These are phyloP conservation scores for Myiopsitta monachus DNA, from an alignment of 2,113 vertebrate species.

Conservation along the genomic window DNA sequence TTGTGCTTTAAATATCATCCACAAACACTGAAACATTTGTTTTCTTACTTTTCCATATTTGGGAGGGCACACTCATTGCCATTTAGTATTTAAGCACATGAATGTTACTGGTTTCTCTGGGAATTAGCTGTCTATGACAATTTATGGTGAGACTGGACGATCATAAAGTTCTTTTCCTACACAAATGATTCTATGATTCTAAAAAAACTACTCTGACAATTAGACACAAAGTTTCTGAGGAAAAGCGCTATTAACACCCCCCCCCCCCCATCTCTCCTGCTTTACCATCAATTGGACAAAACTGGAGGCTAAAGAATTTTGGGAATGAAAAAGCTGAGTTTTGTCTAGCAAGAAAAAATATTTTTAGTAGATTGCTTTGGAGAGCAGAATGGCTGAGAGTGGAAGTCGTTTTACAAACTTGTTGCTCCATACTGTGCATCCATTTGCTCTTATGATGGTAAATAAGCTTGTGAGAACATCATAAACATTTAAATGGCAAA, in stretches of 20 bases:
- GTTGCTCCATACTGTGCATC: not conserved
- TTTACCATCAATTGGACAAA: not conserved
- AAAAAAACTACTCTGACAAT: not conserved
- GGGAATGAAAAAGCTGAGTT: not conserved
- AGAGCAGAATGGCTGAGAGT: not conserved
- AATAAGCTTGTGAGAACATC: conserved; percentile 15
- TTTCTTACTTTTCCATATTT: not conserved
- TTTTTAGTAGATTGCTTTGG: not conserved
- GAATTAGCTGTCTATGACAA: not conserved
- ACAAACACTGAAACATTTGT: not conserved
- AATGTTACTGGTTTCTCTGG: not conserved
- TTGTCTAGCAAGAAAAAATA: not conserved
- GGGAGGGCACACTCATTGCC: not conserved
- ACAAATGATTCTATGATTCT: not conserved
- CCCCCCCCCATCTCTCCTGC: not conserved
- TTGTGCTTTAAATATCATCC: not conserved
- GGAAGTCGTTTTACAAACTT: not conserved
- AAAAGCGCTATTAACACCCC: not conserved
- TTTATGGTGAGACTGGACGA: not conserved
- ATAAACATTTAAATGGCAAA: conserved; percentile 31
- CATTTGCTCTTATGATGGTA: conserved; percentile 14
- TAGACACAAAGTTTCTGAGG: not conserved
- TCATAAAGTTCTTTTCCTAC: not conserved
- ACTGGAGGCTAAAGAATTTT: not conserved
- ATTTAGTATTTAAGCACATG: not conserved